A percentile compares a stretch with the other conserved stretches of the same genome.
These are phyloP conservation scores for Pammene aurita DNA, from an alignment of 2,888 invertebrate genomes.

Conservation along the genomic window DNA sequence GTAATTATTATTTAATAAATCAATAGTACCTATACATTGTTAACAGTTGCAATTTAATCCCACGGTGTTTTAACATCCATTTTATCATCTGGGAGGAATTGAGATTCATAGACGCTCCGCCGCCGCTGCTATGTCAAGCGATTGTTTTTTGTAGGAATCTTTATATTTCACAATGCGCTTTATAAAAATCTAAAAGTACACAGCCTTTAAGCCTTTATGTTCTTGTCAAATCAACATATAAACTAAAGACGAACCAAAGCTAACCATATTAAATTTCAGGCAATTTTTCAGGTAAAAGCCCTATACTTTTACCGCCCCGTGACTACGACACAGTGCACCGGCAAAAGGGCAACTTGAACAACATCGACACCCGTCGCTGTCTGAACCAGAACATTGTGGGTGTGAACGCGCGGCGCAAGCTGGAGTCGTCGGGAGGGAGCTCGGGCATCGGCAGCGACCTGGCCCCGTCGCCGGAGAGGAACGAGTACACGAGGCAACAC, in stretches of 20 bases:
- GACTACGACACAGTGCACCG: constrained; percentile 97
- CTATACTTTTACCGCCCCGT: constrained; percentile 94
- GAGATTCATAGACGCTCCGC: too few relatives aligned
- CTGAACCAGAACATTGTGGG: constrained; percentile 87
- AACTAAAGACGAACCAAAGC: constrained; percentile 33
- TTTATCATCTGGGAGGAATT: too few relatives aligned
- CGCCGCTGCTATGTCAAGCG: not conserved
- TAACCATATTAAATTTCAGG: constrained; percentile 12
- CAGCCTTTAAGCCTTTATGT: constrained; percentile 3
- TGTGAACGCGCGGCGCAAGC: constrained; percentile 75
- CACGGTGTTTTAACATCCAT: too few relatives aligned
- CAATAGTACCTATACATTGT: too few relatives aligned
- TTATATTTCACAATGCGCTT: not conserved
- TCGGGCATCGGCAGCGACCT: constrained; percentile 95
- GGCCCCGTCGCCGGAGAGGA: constrained; percentile 90
- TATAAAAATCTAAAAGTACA: not conserved
- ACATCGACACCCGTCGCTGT: constrained; percentile 83
- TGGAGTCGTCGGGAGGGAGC: constrained; percentile 90
- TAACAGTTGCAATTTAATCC: too few relatives aligned
- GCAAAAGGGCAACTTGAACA: constrained; percentile 78
- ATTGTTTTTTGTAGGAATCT: not conserved
- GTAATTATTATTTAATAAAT: too few relatives aligned
- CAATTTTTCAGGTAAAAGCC: constrained; percentile 80
- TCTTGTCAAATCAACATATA: constrained; percentile 5
- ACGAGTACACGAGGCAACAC: constrained; percentile 74